Evolutionary conservation across 2,797 vertebrate species (phyloP).

Genomic region (Sylvia borin): DNA sequence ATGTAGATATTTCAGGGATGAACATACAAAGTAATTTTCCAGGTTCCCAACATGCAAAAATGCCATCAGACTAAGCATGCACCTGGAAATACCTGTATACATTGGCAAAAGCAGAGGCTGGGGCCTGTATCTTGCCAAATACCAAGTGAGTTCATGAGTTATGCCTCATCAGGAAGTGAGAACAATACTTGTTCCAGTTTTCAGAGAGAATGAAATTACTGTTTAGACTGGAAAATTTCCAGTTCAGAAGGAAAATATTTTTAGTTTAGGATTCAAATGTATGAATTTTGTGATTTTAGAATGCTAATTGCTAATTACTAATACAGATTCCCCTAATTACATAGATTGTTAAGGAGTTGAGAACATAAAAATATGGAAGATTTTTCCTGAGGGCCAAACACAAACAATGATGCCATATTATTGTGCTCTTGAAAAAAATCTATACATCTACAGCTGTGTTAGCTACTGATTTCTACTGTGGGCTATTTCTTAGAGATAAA

Average conservation of each 20-base stretch:
- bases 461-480: not conserved
- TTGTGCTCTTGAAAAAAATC: not conserved
- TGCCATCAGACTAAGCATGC: not conserved
- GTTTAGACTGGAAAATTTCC: not conserved
- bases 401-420: not conserved
- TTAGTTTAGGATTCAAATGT: not conserved
- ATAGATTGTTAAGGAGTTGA: not conserved
- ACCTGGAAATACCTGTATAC: not conserved
- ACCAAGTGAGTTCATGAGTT: not conserved
- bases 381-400: not conserved
- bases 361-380: not conserved
- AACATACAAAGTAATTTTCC: not conserved
- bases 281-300: not conserved
- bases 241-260: not conserved
- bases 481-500: not conserved
- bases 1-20: not conserved
- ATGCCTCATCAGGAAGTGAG: not conserved
- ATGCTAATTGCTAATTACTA: not conserved
- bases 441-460: not conserved
- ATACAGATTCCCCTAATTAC: not conserved
- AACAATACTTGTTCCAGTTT: not conserved
- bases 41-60: not conserved
- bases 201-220: not conserved
- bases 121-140: not conserved
- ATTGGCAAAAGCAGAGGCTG: not conserved